phyloP scores from a whole-genome alignment of 1,140 invertebrate species.

The Lepidotrigona ventralis region DNA sequence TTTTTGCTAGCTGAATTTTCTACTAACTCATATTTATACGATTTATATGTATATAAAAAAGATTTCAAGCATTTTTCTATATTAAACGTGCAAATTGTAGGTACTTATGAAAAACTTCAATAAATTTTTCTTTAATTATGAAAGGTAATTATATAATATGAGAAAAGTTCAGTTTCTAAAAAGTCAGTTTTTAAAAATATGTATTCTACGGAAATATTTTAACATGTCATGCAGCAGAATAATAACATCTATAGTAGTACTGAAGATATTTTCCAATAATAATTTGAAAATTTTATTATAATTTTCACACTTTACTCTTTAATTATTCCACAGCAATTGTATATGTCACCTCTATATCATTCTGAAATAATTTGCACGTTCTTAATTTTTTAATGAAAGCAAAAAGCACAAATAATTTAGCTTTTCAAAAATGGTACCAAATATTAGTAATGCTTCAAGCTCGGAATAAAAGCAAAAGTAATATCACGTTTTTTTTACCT shows the following conservation, averaged over 20 bases:
- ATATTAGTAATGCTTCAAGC: constrained; percentile 15
- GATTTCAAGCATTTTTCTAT: neutral
- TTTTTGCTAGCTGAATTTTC: constrained; percentile 23
- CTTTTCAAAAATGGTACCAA: neutral
- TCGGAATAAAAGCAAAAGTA: neutral
- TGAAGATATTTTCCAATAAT: constrained; percentile 13
- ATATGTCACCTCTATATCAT: neutral
- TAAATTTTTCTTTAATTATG: constrained; percentile 5
- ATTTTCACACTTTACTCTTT: constrained; percentile 8
- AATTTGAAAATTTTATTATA: constrained; percentile 32
- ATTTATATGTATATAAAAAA: constrained; percentile 42
- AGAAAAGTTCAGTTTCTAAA: constrained; percentile 18
- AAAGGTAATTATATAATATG: constrained; percentile 10
- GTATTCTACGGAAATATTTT: constrained; percentile 36
- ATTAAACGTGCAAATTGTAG: constrained; percentile 51
- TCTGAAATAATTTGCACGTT: constrained; percentile 39
- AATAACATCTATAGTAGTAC: constrained; percentile 16
- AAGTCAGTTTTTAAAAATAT: constrained; percentile 12
- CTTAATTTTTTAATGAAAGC: neutral
- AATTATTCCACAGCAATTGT: neutral
- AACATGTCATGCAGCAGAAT: constrained; percentile 12
- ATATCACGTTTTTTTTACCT: neutral
- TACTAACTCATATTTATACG: constrained; percentile 39
- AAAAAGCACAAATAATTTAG: neutral
- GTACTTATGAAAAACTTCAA: constrained; percentile 9